Evolutionary conservation across 2,888 invertebrate species (phyloP).

Genomic region (Ormyrus thymus): DNA sequence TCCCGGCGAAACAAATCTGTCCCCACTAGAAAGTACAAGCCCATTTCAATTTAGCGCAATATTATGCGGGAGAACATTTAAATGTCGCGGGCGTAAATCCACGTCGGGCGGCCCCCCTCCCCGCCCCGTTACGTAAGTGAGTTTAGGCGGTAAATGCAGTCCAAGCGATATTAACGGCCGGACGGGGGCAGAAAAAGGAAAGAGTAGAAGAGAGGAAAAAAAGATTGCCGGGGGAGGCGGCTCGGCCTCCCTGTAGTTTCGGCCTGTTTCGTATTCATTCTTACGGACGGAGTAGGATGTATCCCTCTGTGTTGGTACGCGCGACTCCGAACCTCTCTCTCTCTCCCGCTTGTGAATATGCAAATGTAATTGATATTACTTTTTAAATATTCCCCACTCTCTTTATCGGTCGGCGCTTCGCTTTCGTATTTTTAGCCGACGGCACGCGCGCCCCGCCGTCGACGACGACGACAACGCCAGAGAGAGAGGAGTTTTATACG

Average conservation of each 20-base stretch:
- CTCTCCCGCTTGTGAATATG: constrained; percentile 64
- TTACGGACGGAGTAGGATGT: constrained; percentile 41
- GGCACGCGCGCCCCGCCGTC: constrained; percentile 44
- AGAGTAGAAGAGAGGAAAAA: constrained; percentile 56
- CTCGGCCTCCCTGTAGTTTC: neutral
- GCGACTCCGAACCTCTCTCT: constrained; percentile 34
- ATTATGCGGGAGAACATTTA: constrained; percentile 53
- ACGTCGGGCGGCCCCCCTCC: constrained; percentile 24
- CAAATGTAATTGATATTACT: constrained; percentile 75
- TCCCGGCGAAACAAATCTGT: constrained; percentile 40
- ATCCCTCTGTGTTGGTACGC: neutral
- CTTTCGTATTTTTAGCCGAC: constrained; percentile 35
- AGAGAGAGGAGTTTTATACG: constrained; percentile 47
- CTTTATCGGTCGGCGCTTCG: constrained; percentile 46
- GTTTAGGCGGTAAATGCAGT: constrained; percentile 59
- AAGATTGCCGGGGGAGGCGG: constrained; percentile 20
- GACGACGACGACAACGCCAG: neutral
- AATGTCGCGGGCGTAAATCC: constrained; percentile 58
- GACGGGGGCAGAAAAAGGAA: constrained; percentile 46
- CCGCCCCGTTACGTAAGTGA: constrained; percentile 55
- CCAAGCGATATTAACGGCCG: constrained; percentile 60
- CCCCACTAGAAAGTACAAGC: constrained; percentile 50
- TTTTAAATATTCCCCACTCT: constrained; percentile 74
- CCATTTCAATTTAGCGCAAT: constrained; percentile 56
- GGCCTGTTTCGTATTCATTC: constrained; percentile 56